Percentiles rank a stretch among this genome's conserved stretches.
Evolutionary conservation across 2,797 vertebrate genomes (phyloP).

Genomic region (Ibycter americanus): DNA sequence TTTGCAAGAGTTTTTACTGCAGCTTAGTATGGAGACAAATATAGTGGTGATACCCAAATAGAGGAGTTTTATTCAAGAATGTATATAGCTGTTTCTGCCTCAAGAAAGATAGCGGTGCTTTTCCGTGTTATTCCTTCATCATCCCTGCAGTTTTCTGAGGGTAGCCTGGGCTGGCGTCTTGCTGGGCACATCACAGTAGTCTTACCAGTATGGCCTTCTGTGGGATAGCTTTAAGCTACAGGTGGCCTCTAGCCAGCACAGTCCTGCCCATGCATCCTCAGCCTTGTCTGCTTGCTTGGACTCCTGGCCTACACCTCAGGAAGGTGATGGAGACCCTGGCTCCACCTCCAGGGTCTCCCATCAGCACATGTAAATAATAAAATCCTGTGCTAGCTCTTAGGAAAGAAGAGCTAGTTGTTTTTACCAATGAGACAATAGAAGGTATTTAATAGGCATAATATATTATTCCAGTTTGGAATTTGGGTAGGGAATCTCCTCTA

Average conservation of each 20-base stretch:
- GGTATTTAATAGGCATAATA: background rate
- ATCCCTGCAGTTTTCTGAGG: background rate
- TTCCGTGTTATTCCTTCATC: background rate
- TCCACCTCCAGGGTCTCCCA: background rate
- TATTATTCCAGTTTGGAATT: background rate
- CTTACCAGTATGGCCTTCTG: background rate
- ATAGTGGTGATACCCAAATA: background rate
- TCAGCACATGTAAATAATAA: background rate
- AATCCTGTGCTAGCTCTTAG: background rate
- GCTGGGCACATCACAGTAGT: background rate
- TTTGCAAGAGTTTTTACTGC: background rate
- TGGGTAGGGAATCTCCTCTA: background rate
- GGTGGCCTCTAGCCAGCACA: background rate
- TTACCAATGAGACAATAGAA: background rate
- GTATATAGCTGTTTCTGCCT: background rate
- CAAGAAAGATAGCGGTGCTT: background rate
- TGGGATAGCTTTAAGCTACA: background rate
- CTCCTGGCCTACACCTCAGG: background rate
- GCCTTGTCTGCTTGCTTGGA: background rate
- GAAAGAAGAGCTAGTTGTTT: background rate
- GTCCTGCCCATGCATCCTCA: background rate
- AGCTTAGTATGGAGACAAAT: background rate
- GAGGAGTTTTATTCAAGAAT: background rate
- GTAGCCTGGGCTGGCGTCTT: background rate
- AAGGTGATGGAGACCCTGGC: background rate